phyloP scores from a whole-genome alignment of 2,888 invertebrate genomes.

The Mesopsocus fuscifrons region DNA sequence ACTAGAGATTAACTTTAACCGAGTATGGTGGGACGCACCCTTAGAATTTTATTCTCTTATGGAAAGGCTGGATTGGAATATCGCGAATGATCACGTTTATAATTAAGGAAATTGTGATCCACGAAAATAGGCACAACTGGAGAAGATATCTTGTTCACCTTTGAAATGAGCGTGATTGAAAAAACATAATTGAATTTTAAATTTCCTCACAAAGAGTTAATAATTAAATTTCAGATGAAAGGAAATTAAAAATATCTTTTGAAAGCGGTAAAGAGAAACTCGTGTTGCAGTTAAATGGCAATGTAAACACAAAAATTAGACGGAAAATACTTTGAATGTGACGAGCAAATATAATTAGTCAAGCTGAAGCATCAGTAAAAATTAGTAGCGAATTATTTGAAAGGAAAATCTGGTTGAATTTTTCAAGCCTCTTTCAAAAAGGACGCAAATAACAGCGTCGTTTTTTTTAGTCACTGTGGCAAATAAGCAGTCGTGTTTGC shows the following conservation, averaged over 20 bases:
- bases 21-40: no score
- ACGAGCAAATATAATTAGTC: neutral
- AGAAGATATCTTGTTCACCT: no score
- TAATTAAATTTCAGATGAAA: neutral
- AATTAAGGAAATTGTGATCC: no score
- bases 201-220: no score
- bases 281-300: neutral
- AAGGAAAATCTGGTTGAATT: no score
- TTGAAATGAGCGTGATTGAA: neutral
- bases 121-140: no score
- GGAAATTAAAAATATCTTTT: conserved; percentile 1
- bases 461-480: neutral
- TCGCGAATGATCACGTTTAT: no score
- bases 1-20: no score
- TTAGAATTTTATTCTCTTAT: no score
- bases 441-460: neutral
- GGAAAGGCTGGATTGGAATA: no score
- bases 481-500: neutral
- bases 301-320: neutral
- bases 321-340: neutral
- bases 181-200: conserved; percentile 2
- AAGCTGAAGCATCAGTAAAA: no score
- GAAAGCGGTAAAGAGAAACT: neutral
- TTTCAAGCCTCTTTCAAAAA: neutral
- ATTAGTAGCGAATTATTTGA: no score